Evolutionary conservation across 2,113 vertebrate species (phyloP).

Genomic region (Todiramphus chloris): DNA sequence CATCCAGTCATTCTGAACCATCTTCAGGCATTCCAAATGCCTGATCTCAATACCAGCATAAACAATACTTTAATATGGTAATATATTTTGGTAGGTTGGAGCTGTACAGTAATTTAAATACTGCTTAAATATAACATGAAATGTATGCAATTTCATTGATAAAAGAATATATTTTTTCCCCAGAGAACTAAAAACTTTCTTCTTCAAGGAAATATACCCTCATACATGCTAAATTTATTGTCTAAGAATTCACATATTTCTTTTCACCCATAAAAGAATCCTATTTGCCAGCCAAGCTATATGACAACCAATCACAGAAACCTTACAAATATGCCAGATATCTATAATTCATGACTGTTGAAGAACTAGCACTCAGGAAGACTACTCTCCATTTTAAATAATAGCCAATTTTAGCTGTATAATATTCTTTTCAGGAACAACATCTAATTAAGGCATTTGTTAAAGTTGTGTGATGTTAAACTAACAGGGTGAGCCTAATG

Average conservation of each 20-base stretch:
- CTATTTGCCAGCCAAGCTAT: background rate
- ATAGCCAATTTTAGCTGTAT: conserved; percentile 24
- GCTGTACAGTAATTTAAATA: background rate
- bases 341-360: background rate
- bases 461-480: conserved; percentile 63
- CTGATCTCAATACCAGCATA: background rate
- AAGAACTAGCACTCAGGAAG: background rate
- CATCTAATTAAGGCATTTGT: conserved; percentile 65
- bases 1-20: background rate
- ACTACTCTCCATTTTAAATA: conserved; percentile 28
- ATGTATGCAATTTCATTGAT: background rate
- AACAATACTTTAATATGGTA: background rate
- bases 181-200: background rate
- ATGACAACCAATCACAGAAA: background rate
- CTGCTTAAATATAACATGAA: background rate
- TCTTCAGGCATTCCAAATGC: background rate
- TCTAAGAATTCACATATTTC: background rate
- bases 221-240: background rate
- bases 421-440: conserved; percentile 31
- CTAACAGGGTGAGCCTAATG: conserved; percentile 53
- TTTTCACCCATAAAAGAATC: background rate
- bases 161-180: background rate
- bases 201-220: background rate
- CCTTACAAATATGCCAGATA: background rate
- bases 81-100: background rate